A percentile compares a stretch with the other conserved stretches of the same genome.
Evolutionary conservation across 2,113 vertebrate genomes (phyloP).

Genomic region (Mirounga angustirostris): DNA sequence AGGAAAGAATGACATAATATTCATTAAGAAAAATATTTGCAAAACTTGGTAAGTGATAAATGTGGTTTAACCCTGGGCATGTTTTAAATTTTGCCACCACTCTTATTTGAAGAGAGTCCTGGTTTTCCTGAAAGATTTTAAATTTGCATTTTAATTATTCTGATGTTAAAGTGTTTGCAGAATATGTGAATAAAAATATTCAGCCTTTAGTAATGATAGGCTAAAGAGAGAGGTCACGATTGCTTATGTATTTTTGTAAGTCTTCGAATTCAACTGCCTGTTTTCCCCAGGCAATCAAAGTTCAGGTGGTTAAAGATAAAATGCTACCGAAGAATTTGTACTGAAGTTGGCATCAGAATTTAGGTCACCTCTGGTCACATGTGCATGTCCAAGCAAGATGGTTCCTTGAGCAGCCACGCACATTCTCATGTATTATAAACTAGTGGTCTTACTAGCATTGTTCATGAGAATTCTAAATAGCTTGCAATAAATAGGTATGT

Average conservation of each 20-base stretch:
- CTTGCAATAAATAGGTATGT: neutral
- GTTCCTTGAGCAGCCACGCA: neutral
- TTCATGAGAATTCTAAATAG: neutral
- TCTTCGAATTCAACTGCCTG: neutral
- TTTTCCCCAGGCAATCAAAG: neutral
- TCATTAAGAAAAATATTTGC: neutral
- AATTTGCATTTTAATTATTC: neutral
- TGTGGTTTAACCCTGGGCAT: neutral
- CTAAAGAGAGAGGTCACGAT: neutral
- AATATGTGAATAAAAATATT: neutral
- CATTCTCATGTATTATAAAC: neutral
- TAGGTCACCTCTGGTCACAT: neutral
- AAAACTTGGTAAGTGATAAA: neutral
- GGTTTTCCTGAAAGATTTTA: slow-evolving; percentile 14
- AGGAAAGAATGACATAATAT: neutral
- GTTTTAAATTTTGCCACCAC: neutral
- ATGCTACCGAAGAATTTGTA: neutral
- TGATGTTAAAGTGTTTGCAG: neutral
- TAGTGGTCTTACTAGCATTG: neutral
- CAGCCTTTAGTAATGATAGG: neutral
- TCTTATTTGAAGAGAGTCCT: neutral
- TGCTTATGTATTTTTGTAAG: neutral
- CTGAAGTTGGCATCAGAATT: neutral
- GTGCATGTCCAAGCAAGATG: neutral
- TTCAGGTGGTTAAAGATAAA: neutral